Base-by-base conservation (phyloP, 1,140 invertebrate species). In the Drosophila seguyi region DNA sequence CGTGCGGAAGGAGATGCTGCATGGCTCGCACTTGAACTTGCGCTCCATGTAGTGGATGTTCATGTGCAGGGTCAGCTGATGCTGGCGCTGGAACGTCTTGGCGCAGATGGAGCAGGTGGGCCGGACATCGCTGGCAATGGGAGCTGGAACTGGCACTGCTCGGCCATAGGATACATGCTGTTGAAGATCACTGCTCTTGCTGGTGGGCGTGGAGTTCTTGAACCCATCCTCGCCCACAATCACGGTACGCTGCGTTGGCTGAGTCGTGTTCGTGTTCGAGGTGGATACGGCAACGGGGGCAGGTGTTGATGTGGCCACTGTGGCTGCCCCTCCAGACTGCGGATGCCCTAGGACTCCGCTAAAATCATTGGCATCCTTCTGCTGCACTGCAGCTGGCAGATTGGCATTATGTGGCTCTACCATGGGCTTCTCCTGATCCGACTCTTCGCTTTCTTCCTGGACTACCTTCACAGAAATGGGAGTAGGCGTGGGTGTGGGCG, bases 41-140 rank as follows among this genome's bases (percentile, higher is more conserved):
- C 97, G 94, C 91, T 99, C 98, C 93, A 99, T 96, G 85, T 98
- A 98, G 93, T 99, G 98, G 84, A 98, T 98, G 93, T 99, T 99
- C 91, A 98, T 96, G 93, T 99, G 98, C 52, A 99, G 94, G 59
- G 96, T 95, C 71, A 99, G 93, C 92, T 99, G 98, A 83, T 97
- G 97, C 50, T 97, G 96, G 93, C 98, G 97, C 56, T 95, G 96
- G 93, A 99, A 99, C 63, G 96, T 95, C 93, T 98, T 99, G 62
- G 96, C 95, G 93, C 98, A 99, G 76, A 99, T 96, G 50, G 94
- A 95, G 92, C 98, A 99, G 25, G 97, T 95, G 80, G 96, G 96
- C 41, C 96, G 95, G 0, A 96, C 96, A 92, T 98, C 97, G 60
- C 63, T 53, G n/a, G 77, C 63, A 20, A 72, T 75, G 0, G 84